A percentile compares a stretch with the other conserved stretches of the same genome.
These are phyloP conservation scores for Athalia cordata DNA, from an alignment of 2,888 invertebrate genomes.

Conservation along the genomic window DNA sequence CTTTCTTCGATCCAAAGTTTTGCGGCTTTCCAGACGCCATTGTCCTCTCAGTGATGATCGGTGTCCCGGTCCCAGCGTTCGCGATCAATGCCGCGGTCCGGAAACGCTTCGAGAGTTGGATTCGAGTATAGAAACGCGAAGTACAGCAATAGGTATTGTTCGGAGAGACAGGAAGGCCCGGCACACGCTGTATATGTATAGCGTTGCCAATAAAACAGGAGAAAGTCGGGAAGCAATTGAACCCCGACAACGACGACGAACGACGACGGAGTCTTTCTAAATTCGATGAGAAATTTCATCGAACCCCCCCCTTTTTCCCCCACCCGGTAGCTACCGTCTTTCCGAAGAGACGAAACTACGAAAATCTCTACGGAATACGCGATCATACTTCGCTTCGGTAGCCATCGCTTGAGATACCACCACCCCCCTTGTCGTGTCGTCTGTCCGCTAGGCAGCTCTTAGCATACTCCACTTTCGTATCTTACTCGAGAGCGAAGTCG, in stretches of 20 bases:
- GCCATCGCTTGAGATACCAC: conserved; percentile 12
- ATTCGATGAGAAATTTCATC: conserved; percentile 31
- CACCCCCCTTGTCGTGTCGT: background rate
- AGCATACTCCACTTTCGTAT: conserved; percentile 37
- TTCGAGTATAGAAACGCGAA: background rate
- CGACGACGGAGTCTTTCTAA: conserved; percentile 12
- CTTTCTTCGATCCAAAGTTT: background rate
- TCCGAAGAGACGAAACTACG: background rate
- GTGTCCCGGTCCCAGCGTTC: background rate
- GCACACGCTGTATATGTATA: background rate
- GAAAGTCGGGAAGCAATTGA: conserved; percentile 38
- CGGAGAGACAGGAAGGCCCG: conserved; percentile 27
- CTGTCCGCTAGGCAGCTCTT: conserved; percentile 22
- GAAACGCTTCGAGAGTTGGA: conserved; percentile 35
- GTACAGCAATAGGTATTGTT: conserved; percentile 22
- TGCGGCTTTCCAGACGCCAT: conserved; percentile 31
- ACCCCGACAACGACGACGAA: conserved; percentile 13
- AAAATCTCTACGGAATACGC: conserved; percentile 34
- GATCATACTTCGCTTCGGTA: conserved; percentile 32
- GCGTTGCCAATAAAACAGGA: conserved; percentile 25
- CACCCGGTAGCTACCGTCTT: background rate
- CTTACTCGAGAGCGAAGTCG: conserved; percentile 17
- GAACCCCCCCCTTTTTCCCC: conserved; percentile 12
- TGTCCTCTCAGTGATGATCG: conserved; percentile 25
- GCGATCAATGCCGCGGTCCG: conserved; percentile 29